phyloP scores from a whole-genome alignment of 2,888 invertebrate genomes.

The Pyrrhosoma nymphula region DNA sequence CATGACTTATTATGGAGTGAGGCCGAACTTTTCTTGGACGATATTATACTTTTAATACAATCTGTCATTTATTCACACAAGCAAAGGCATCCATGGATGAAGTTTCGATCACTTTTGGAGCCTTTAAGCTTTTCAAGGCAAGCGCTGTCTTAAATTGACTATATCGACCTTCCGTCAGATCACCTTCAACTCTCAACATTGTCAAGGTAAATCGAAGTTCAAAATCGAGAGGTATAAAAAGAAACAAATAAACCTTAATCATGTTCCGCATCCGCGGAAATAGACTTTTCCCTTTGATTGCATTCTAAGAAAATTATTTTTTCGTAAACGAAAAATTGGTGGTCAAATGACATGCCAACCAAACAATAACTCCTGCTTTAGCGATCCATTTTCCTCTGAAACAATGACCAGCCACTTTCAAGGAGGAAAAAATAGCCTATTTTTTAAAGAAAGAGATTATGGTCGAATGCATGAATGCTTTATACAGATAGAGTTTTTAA shows the following conservation, averaged over 20 bases:
- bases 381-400: background rate
- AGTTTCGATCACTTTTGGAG: background rate
- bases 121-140: background rate
- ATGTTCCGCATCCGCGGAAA: background rate
- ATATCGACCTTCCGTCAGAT: background rate
- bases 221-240: background rate
- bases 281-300: background rate
- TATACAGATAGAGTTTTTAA: no score
- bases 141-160: background rate
- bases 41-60: background rate
- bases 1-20: background rate
- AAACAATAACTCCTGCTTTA: background rate
- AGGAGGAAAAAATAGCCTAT: background rate
- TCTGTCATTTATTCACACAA: background rate
- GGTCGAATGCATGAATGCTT: no score
- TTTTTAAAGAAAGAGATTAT: background rate
- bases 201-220: conserved; percentile 43
- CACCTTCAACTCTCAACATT: conserved; percentile 16
- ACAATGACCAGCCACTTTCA: background rate
- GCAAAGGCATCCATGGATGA: background rate
- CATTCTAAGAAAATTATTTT: background rate
- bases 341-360: background rate
- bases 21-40: background rate
- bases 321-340: background rate
- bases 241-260: background rate